phyloP scores from a whole-genome alignment of 2,113 vertebrate genomes.

The Callithrix jacchus region DNA sequence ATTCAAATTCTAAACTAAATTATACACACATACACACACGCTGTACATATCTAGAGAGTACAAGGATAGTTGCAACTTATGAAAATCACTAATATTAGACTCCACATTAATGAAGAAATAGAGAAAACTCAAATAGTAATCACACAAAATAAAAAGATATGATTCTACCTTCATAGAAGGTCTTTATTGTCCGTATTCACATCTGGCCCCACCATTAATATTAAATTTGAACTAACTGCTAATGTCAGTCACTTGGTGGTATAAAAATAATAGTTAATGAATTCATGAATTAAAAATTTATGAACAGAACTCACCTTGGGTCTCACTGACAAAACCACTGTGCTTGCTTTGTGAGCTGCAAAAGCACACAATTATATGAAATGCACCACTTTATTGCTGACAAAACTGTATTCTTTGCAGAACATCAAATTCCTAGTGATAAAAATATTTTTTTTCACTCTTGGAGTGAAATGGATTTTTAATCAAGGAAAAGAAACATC shows the following conservation, averaged over 20 bases:
- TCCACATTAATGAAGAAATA: background rate
- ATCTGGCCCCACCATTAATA: background rate
- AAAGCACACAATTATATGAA: background rate
- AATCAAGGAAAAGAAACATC: slow-evolving; percentile 11
- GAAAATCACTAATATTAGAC: background rate
- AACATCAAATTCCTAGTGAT: slow-evolving; percentile 52
- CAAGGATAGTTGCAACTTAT: background rate
- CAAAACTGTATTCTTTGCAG: background rate
- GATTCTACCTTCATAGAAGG: background rate
- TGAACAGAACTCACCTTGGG: background rate
- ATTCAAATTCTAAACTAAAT: background rate
- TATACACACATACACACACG: background rate
- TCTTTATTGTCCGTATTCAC: background rate
- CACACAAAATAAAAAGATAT: background rate
- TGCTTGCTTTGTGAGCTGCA: background rate
- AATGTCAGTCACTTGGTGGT: background rate
- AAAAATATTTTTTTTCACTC: background rate
- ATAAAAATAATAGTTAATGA: slow-evolving; percentile 19
- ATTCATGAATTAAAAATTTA: background rate
- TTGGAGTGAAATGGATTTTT: background rate
- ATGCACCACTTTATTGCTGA: slow-evolving; percentile 7
- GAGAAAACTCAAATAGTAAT: slow-evolving; percentile 9
- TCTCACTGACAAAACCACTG: background rate
- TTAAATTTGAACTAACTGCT: background rate
- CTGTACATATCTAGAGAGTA: background rate